Base-by-base conservation (phyloP, 2,888 invertebrate species). In the Syritta pipiens region DNA sequence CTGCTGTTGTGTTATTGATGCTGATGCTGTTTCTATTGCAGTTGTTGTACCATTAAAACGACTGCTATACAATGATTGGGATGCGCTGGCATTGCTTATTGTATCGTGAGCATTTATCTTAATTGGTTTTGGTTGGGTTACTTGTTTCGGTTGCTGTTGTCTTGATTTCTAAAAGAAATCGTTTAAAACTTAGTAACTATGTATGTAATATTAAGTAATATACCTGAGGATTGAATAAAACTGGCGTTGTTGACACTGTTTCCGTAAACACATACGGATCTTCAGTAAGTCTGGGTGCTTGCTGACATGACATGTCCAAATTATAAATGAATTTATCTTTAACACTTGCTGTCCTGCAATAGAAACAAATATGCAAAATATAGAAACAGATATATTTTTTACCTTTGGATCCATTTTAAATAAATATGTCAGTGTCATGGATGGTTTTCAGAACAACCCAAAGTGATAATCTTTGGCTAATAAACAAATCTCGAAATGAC, bases 261-360 rank as follows among this genome's bases (percentile, higher is more conserved):
- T 89, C 89, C 86, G 89, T 88, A 84, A 89, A 89, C 76, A 87
- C 88, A 86, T 89, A 89, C 82, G 89, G 89, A 88, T 89, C 89
- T 85, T 89, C 89, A 83, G 86, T 84, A 83, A 85, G 84, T 86
- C 86, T 87, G 82, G 87, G 84, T 83, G 83, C 86, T 87, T 88
- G 88, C 87, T 89, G 88, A 88, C 89, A 89, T 89, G 89, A 88
- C 89, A 89, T 89, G 85, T 88, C 89, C 89, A 86, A 86, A 72
- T 81, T 77, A 67, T 53, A 72, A 65, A 42, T 63, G 12, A 20
- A 62, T 59, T 59, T 51, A 26, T 37, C 22, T 46, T 37, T 59
- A 60, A 20, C 71, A 28, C 71, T 60, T n/a, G n/a, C 71, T 71
- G 37, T 65, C 53, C 77, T 77, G 28, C 4, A 48, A 46, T 10